phyloP scores from a whole-genome alignment of 1,140 invertebrate genomes.

The Harlomillsia oculata region DNA sequence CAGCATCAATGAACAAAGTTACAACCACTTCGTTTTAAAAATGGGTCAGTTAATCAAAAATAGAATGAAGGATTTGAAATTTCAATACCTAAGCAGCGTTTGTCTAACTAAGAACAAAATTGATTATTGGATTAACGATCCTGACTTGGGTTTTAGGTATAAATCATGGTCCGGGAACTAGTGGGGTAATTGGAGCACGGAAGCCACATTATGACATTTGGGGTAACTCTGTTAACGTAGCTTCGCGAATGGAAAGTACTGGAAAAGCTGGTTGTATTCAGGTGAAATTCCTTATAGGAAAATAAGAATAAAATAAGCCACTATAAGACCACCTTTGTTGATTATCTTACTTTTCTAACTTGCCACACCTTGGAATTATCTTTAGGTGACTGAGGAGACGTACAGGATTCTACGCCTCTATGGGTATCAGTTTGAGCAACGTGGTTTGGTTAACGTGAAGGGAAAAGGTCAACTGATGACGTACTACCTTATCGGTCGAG shows the following conservation, averaged over 20 bases:
- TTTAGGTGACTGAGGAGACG: constrained; percentile 84
- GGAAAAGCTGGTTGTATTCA: constrained; percentile 90
- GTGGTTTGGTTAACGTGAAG: constrained; percentile 83
- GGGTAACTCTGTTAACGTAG: constrained; percentile 93
- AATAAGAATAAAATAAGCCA: background rate
- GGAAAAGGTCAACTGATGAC: constrained; percentile 92
- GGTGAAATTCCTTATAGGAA: constrained; percentile 45
- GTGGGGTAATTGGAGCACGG: constrained; percentile 75
- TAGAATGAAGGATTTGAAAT: background rate
- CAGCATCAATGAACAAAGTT: constrained; percentile 86
- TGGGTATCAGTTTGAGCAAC: constrained; percentile 81
- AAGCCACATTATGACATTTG: constrained; percentile 96
- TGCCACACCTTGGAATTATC: background rate
- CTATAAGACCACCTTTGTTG: background rate
- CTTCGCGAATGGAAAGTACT: constrained; percentile 91
- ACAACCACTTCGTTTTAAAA: constrained; percentile 88
- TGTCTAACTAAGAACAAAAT: too few species aligned
- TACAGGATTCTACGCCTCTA: constrained; percentile 73
- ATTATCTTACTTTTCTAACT: too few species aligned
- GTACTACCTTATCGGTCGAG: constrained; percentile 74
- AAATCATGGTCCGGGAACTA: constrained; percentile 89
- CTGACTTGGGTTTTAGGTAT: constrained; percentile 54
- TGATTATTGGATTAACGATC: too few species aligned
- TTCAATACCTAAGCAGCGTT: too few species aligned
- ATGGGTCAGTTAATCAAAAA: constrained; percentile 52